Base-by-base conservation (phyloP, 2,797 vertebrate genomes). In the Sebastes diploproa region DNA sequence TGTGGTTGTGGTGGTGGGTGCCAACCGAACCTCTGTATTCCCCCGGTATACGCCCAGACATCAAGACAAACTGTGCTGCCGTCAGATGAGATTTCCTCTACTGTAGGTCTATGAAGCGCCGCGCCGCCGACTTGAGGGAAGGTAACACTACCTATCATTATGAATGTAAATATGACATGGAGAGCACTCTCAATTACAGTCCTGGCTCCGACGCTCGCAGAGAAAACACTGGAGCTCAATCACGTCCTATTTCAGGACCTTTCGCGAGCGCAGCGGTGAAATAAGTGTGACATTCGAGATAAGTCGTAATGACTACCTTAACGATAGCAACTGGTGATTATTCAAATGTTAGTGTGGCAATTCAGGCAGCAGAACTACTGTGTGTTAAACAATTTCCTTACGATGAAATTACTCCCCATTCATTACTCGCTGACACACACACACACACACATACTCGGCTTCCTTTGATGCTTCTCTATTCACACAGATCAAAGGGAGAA, bases 401-500 rank as follows among this genome's bases (percentile, higher is more conserved):
- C 25, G 50, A 81, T 84, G 75, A 87, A 80, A 92, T 91, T 87
- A 81, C 25, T 84, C 82, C 82, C 83, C 77, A 86, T 85, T 85
- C 83, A 89, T 82, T 80, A 55, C 52, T 13, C 56, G 12, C 75
- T 25, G 32, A n/a, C 70, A 74, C 64, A 46, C 65, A 66, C 66
- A 23, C 22, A 72, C 42, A 72, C 22, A 38, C 52, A 59, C 42
- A 61, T 18, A 61, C 73, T 80, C 81, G 71, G 79, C 66, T 62
- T 80, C 77, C 88, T 94, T 94, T 94, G 93, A 94, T 92, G 91
- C 87, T 42, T 65, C 70, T 82, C 82, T 83, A 67, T 91, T 91
- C 85, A 74, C 68, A 62, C 80, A 86, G 89, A 95, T 95, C 93
- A 95, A 95, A 95, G 91, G 58, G 38, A 84, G 62, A 59, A 84